These are phyloP conservation scores for Amblyraja radiata DNA, from an alignment of 2,797 vertebrate species.

Conservation along the genomic window DNA sequence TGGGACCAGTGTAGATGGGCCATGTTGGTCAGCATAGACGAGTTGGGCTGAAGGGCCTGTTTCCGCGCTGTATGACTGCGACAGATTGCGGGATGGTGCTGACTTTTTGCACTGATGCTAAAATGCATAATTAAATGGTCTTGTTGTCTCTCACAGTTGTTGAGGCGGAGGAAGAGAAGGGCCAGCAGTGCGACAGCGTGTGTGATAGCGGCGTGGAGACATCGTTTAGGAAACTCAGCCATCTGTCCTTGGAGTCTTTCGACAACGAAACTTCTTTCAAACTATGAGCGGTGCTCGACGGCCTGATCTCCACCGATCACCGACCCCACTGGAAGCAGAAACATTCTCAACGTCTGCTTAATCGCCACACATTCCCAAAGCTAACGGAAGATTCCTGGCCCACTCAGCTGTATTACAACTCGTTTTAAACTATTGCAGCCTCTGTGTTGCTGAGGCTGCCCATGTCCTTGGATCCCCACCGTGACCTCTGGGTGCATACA, in stretches of 20 bases:
- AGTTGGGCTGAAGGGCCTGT: no score
- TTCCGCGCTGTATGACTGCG: no score
- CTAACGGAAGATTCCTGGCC: neutral
- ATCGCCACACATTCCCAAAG: neutral
- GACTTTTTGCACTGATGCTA: neutral
- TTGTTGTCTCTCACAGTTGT: neutral
- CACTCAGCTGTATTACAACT: neutral
- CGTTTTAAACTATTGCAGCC: neutral
- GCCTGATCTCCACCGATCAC: no score
- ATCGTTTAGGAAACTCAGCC: conserved; percentile 1
- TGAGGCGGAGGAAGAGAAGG: neutral
- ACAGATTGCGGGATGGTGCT: neutral
- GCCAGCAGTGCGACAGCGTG: conserved; percentile 22
- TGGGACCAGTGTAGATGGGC: no score
- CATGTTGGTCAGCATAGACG: no score
- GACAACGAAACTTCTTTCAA: conserved; percentile 5
- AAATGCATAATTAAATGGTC: neutral
- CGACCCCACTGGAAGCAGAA: neutral
- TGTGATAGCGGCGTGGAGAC: conserved; percentile 28
- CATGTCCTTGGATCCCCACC: neutral
- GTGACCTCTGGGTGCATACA: neutral
- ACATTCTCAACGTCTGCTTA: no score
- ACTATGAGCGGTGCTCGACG: neutral
- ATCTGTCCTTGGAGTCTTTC: neutral
- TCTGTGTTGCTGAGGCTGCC: neutral